Conservation (phyloP, 2,113 vertebrate species). For the Nettapus auritus region DNA sequence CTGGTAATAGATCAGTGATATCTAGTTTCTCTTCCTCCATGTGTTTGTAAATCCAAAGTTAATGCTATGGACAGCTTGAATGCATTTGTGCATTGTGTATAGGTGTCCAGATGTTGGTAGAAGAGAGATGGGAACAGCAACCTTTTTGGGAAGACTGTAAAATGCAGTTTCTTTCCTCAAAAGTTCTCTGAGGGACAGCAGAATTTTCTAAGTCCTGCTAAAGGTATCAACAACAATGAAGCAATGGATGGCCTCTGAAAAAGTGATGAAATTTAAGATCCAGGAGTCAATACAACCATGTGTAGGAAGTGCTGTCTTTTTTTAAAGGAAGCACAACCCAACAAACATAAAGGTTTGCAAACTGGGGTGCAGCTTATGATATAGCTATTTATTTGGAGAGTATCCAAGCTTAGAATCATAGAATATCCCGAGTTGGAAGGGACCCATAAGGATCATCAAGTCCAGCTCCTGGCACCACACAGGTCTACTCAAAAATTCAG, state of each 20-base stretch:
- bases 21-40: not conserved
- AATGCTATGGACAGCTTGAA: accelerated
- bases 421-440: no score
- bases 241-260: not conserved
- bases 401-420: not conserved
- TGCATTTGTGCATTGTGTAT: not conserved
- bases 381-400: not conserved
- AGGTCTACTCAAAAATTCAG: no score
- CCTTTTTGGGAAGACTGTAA: not conserved
- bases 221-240: not conserved
- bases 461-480: no score
- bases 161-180: not conserved
- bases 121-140: not conserved
- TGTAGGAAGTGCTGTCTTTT: not conserved
- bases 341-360: not conserved
- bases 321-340: not conserved
- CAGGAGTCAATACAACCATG: not conserved
- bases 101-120: not conserved
- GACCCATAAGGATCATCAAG: no score
- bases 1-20: accelerated
- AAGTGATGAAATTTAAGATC: not conserved
- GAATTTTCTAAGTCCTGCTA: not conserved
- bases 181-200: not conserved
- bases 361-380: not conserved
- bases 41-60: not conserved